Evolutionary conservation across 1,140 invertebrate genomes (phyloP).

Genomic region (Nasonia longicornis): DNA sequence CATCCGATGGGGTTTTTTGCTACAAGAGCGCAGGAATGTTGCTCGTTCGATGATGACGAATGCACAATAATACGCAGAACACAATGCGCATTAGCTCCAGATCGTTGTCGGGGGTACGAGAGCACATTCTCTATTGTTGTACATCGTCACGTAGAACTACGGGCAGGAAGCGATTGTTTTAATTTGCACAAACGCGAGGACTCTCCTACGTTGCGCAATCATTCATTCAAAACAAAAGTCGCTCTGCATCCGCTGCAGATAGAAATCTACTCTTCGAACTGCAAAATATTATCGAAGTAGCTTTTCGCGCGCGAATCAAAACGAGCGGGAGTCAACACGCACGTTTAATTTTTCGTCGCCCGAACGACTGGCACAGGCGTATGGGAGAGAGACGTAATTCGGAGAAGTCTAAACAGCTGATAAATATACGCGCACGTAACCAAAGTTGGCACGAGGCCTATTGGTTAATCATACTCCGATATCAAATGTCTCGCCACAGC

Average conservation of each 20-base stretch:
- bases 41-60: not conserved
- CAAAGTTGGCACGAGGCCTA: constrained; percentile 34
- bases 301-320: no score
- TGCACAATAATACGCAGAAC: not conserved
- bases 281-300: not conserved
- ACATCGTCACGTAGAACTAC: not conserved
- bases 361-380: not conserved
- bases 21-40: not conserved
- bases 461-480: constrained; percentile 26
- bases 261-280: not conserved
- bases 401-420: not conserved
- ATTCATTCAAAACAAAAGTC: not conserved
- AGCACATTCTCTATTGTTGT: not conserved
- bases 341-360: no score
- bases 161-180: not conserved
- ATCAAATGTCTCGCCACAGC: constrained; percentile 16
- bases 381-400: not conserved
- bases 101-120: not conserved
- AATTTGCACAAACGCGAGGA: not conserved
- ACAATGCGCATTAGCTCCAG: not conserved
- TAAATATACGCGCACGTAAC: constrained; percentile 14
- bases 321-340: no score
- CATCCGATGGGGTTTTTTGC: not conserved
- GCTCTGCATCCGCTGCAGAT: not conserved
- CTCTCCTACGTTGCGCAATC: not conserved